Conservation (phyloP, 2,797 vertebrate genomes). For the Anguilla megastoma region DNA sequence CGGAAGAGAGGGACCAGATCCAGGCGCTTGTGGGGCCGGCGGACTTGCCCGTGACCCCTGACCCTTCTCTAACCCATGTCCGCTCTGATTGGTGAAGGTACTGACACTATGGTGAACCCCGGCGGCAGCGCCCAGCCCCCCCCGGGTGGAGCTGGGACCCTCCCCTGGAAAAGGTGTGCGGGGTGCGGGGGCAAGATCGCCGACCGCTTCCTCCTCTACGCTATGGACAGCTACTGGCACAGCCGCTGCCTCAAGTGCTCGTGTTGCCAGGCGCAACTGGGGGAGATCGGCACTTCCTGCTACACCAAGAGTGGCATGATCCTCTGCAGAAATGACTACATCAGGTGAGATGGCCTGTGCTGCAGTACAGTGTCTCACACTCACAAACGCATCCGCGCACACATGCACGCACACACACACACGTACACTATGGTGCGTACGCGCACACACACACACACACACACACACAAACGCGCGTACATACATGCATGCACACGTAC, state of each 20-base stretch:
- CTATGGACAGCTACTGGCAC: slow-evolving; percentile 99
- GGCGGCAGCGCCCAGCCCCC: slow-evolving; percentile 93
- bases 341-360: slow-evolving; percentile 83
- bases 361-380: background rate
- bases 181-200: slow-evolving; percentile 97
- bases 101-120: slow-evolving; percentile 90
- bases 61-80: slow-evolving; percentile 18
- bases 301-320: slow-evolving; percentile 99
- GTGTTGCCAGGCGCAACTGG: slow-evolving; percentile 98
- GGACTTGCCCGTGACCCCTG: background rate
- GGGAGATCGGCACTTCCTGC: slow-evolving; percentile 98
- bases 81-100: slow-evolving; percentile 13
- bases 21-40: background rate
- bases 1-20: background rate
- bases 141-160: slow-evolving; percentile 86
- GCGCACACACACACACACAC: background rate
- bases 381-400: too few species aligned
- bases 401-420: background rate
- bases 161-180: slow-evolving; percentile 95
- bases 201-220: slow-evolving; percentile 97
- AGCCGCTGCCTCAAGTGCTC: slow-evolving; percentile 99
- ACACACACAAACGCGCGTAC: too few species aligned
- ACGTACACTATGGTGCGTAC: background rate
- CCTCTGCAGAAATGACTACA: slow-evolving; percentile 98
- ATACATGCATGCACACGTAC: background rate